Base-by-base conservation (phyloP, 2,113 vertebrate species). In the Nibea coibor region DNA sequence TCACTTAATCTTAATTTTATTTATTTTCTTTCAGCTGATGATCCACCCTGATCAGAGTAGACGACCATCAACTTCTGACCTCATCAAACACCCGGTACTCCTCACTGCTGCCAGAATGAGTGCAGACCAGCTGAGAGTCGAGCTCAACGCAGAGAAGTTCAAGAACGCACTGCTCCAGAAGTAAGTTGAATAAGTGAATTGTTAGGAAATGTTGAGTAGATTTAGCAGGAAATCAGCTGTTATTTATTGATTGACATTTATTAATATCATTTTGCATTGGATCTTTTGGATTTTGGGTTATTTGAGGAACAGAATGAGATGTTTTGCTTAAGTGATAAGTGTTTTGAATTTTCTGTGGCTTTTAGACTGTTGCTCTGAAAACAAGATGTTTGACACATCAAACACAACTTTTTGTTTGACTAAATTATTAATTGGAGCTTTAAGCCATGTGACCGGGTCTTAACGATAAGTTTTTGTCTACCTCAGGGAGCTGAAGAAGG, bases 81-180 rank as follows among this genome's bases (percentile, higher is more conserved):
- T 99, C 10, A 94, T 97, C 63, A 97, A 96, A 78, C 97, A 98
- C 88, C 97, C 97, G 0, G 97, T 97, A 58, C 93, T 99, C 43
- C 94, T 99, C 0, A 98, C 97, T 0, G 95, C 97, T 0, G 96
- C 97, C 35, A 95, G 96, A 69, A 99, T 98, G 94, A 98, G 96
- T 0, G 97, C 97, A 0, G 97, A 99, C 76, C 98, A 99, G 89
- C 95, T 99, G n/a, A 89, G 97, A 65, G 96, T 98, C 74, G 98
- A 99, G 89, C 93, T 99, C 81, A 98, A 99, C 12, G 98, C 98
- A 3, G 98, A 99, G 88, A 98, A 96, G 74, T 99, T 99, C 92
- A 99, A 99, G 93, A 99, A 99, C 26, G 97, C 97, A 0, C 95
- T 99, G 78, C 93, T 99, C 42, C 97, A 99, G 69, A 99, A 99